Conservation (phyloP, 2,113 vertebrate genomes). For the Anhinga anhinga region DNA sequence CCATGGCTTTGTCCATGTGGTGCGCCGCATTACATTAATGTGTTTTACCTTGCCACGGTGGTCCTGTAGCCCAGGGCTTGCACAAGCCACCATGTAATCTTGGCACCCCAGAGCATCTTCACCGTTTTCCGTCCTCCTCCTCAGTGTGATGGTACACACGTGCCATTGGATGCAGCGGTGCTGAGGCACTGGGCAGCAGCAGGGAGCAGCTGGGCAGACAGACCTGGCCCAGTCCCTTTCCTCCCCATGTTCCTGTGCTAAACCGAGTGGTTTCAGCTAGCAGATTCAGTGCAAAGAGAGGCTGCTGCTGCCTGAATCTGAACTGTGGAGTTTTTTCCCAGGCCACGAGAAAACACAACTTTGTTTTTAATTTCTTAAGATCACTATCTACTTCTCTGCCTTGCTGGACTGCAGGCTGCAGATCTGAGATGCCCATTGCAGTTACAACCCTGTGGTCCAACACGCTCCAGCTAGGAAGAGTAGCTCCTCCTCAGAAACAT, state of each 20-base stretch:
- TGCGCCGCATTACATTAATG: not conserved
- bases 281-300: not conserved
- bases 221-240: not conserved
- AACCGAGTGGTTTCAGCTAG: rapidly evolving
- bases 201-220: not conserved
- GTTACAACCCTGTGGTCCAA: not conserved
- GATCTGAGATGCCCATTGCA: not conserved
- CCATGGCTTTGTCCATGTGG: rapidly evolving
- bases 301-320: not conserved
- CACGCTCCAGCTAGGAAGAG: not conserved
- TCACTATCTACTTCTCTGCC: not conserved
- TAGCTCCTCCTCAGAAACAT: not conserved
- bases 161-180: rapidly evolving
- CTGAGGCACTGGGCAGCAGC: not conserved
- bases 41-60: not conserved
- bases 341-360: not conserved
- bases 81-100: not conserved
- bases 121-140: not conserved
- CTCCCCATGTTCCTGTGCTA: not conserved
- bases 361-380: not conserved
- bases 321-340: not conserved
- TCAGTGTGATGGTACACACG: rapidly evolving
- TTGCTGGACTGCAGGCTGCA: not conserved
- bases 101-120: not conserved
- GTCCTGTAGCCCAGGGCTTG: not conserved